phyloP scores from a whole-genome alignment of 1,140 invertebrate genomes.

The Trichoplusia ni region DNA sequence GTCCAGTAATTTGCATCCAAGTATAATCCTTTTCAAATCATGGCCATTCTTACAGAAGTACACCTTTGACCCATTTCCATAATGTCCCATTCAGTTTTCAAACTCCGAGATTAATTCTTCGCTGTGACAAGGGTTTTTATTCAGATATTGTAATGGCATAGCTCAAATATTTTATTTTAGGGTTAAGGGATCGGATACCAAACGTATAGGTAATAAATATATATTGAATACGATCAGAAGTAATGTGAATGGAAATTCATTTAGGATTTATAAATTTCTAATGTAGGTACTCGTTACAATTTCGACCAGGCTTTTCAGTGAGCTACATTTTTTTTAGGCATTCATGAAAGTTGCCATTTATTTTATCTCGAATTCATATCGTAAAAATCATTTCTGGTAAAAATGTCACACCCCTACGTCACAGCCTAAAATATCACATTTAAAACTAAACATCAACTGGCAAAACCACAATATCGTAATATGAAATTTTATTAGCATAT shows the following conservation, averaged over 20 bases:
- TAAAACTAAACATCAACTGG: background rate
- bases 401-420: slow-evolving; percentile 42
- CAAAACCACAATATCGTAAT: slow-evolving; percentile 37
- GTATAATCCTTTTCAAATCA: slow-evolving; percentile 12
- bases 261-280: too few relatives aligned
- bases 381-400: slow-evolving; percentile 48
- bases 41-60: slow-evolving; percentile 14
- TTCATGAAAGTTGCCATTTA: too few relatives aligned
- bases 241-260: too few relatives aligned
- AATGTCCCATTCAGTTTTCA: slow-evolving; percentile 23
- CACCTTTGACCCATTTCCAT: slow-evolving; percentile 30
- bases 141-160: slow-evolving; percentile 14
- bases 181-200: too few relatives aligned
- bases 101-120: slow-evolving; percentile 23
- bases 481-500: slow-evolving; percentile 23
- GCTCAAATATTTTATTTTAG: background rate
- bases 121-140: slow-evolving; percentile 30
- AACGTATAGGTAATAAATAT: background rate
- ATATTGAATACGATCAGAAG: too few relatives aligned
- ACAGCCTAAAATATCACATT: slow-evolving; percentile 41
- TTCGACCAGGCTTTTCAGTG: too few relatives aligned
- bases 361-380: too few relatives aligned
- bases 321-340: too few relatives aligned
- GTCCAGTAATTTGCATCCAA: slow-evolving; percentile 7
- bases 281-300: too few relatives aligned